These are phyloP conservation scores for Cheilosia scutellata DNA, from an alignment of 2,888 invertebrate genomes.

Conservation along the genomic window DNA sequence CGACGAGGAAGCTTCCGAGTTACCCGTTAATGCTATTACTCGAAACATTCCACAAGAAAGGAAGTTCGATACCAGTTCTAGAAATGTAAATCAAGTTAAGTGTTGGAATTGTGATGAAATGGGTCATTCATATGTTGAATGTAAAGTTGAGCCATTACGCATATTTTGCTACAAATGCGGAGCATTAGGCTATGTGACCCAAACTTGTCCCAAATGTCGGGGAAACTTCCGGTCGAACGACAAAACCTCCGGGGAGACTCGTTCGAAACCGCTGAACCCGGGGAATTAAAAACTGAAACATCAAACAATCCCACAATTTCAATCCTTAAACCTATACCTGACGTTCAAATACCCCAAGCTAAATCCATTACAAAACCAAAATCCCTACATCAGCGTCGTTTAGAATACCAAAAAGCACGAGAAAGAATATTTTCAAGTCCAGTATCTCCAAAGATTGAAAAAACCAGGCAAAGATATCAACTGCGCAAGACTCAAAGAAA, in stretches of 20 bases:
- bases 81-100: background rate
- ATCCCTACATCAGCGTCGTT: background rate
- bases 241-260: background rate
- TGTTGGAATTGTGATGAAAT: background rate
- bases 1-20: background rate
- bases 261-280: background rate
- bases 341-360: background rate
- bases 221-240: conserved; percentile 2
- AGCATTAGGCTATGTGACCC: background rate
- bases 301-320: background rate
- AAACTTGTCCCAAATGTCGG: background rate
- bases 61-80: background rate
- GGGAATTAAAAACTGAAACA: background rate
- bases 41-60: background rate
- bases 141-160: background rate
- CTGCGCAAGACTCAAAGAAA: background rate
- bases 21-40: background rate
- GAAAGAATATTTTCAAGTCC: background rate
- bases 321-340: background rate
- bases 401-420: background rate
- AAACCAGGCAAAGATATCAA: background rate
- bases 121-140: background rate
- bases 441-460: background rate
- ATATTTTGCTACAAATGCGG: background rate
- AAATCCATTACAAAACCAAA: background rate